These are phyloP conservation scores for Trogon melanurus DNA, from an alignment of 2,113 vertebrate genomes.

Conservation along the genomic window DNA sequence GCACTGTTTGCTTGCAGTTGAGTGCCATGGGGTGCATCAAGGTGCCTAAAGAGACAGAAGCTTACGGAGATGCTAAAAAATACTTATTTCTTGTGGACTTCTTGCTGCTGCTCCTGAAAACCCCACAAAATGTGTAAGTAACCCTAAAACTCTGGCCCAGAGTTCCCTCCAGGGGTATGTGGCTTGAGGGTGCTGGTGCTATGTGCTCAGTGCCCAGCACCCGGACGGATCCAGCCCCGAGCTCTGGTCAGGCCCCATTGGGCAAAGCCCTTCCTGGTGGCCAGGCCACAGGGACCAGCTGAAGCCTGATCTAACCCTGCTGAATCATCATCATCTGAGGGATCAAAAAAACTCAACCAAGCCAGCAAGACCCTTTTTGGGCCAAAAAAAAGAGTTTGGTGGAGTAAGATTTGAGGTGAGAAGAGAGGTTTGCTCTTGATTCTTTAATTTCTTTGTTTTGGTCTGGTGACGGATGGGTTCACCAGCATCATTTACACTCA, in stretches of 20 bases:
- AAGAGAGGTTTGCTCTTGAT: neutral
- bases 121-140: neutral
- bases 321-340: neutral
- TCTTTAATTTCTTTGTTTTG: neutral
- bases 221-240: neutral
- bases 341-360: neutral
- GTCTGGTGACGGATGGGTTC: neutral
- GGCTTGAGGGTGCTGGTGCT: neutral
- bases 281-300: neutral
- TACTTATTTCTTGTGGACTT: neutral
- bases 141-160: neutral
- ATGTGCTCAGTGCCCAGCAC: neutral
- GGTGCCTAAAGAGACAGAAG: neutral
- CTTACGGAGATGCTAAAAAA: neutral
- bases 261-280: rapidly evolving
- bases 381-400: neutral
- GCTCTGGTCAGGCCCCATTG: rapidly evolving
- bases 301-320: neutral
- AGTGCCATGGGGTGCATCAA: neutral
- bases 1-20: neutral
- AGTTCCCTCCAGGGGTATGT: neutral
- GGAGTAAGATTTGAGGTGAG: neutral
- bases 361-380: neutral
- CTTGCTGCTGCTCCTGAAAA: neutral
- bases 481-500: neutral